phyloP scores from a whole-genome alignment of 2,888 invertebrate species.

The Zootermopsis nevadensis region DNA sequence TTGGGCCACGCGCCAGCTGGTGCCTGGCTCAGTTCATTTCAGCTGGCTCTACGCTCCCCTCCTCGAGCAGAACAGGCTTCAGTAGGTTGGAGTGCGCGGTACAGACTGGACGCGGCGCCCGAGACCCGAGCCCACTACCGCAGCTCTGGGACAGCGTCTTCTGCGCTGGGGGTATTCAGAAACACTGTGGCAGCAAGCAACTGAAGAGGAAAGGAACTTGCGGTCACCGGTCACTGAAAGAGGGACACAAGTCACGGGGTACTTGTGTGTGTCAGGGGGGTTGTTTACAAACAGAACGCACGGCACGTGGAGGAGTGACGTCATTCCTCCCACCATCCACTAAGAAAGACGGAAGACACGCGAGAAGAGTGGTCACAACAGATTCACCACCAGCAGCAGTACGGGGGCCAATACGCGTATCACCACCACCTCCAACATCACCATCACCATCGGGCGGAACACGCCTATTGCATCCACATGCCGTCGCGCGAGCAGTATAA shows the following conservation, averaged over 20 bases:
- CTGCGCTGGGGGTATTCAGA: too few relatives aligned
- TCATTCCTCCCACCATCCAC: constrained; percentile 28
- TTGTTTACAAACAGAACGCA: constrained; percentile 36
- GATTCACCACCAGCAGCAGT: neutral
- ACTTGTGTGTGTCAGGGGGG: neutral
- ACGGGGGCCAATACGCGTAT: neutral
- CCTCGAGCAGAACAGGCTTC: constrained; percentile 3
- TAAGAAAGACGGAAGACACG: constrained; percentile 34
- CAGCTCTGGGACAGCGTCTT: too few relatives aligned
- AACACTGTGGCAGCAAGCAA: neutral
- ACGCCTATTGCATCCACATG: constrained; percentile 45
- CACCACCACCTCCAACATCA: constrained; percentile 29
- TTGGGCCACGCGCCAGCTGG: constrained; percentile 13
- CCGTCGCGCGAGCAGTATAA: constrained; percentile 44
- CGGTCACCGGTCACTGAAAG: neutral
- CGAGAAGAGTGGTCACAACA: constrained; percentile 22
- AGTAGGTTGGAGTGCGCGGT: constrained; percentile 29
- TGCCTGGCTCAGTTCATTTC: neutral
- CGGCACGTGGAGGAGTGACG: constrained; percentile 38
- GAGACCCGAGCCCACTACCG: neutral
- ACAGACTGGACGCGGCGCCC: neutral
- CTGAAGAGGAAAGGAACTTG: neutral
- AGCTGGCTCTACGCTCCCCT: neutral
- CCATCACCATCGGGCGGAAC: constrained; percentile 30
- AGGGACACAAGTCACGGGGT: neutral